These are phyloP conservation scores for Archaeoteleia sp. DNA, from an alignment of 2,888 invertebrate genomes.

Conservation along the genomic window DNA sequence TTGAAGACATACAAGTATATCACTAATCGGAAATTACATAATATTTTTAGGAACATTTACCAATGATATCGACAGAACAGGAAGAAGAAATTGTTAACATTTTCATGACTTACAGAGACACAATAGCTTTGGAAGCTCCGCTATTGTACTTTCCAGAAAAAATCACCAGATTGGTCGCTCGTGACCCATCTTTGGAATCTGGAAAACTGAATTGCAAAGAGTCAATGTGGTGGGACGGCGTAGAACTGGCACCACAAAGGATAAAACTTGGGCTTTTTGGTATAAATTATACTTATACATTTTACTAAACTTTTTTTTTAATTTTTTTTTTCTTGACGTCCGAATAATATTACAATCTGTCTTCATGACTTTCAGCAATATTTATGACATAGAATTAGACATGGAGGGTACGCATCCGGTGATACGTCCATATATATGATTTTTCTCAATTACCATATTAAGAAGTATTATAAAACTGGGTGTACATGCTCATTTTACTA, in stretches of 20 bases:
- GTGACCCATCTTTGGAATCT: slow-evolving; percentile 74
- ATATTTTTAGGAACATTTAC: slow-evolving; percentile 80
- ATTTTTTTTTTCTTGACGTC: neutral
- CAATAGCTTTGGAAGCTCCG: slow-evolving; percentile 81
- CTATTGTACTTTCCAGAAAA: slow-evolving; percentile 82
- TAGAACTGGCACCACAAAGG: slow-evolving; percentile 80
- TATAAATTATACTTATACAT: slow-evolving; percentile 49
- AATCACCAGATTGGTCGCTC: slow-evolving; percentile 80
- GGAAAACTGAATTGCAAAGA: slow-evolving; percentile 81
- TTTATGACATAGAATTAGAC: too few relatives aligned
- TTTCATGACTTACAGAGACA: slow-evolving; percentile 78
- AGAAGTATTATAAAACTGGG: too few relatives aligned
- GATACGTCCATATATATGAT: too few relatives aligned
- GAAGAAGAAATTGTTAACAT: slow-evolving; percentile 82
- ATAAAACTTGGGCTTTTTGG: slow-evolving; percentile 80
- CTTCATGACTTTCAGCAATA: too few relatives aligned
- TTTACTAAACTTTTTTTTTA: slow-evolving; percentile 7
- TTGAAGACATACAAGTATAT: too few relatives aligned
- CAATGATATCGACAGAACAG: slow-evolving; percentile 80
- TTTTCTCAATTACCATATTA: too few relatives aligned
- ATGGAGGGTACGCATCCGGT: too few relatives aligned
- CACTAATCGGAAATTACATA: neutral
- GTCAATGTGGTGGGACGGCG: slow-evolving; percentile 84
- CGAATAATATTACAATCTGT: too few relatives aligned
- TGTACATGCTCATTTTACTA: too few relatives aligned